Percentiles rank a stretch among this genome's conserved stretches.
Evolutionary conservation across 2,888 invertebrate species (phyloP).

Genomic region (Emmelina monodactyla): DNA sequence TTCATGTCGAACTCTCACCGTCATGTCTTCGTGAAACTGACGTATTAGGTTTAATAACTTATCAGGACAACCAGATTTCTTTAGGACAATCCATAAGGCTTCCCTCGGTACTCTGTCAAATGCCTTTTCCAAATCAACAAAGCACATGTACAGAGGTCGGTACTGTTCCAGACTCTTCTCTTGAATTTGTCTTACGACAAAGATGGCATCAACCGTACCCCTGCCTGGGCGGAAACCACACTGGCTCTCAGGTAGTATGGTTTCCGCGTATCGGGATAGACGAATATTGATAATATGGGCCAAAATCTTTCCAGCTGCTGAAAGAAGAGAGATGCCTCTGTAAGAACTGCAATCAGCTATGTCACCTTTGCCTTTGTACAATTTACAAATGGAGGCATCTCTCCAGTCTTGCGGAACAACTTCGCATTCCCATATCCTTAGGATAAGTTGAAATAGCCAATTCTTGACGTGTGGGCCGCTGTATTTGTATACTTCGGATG

Average conservation of each 20-base stretch:
- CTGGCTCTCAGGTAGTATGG: background rate
- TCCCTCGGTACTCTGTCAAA: conserved; percentile 2
- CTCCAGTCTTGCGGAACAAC: conserved; percentile 8
- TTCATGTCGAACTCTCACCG: conserved; percentile 8
- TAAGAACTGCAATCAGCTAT: conserved; percentile 7
- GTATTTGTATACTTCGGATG: conserved; percentile 11
- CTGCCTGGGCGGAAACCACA: conserved; percentile 8
- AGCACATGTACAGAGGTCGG: conserved; percentile 7
- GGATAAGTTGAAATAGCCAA: conserved; percentile 1
- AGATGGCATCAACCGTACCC: conserved; percentile 12
- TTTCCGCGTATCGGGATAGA: conserved; percentile 1
- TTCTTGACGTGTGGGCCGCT: conserved; percentile 4
- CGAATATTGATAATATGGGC: conserved; percentile 1
- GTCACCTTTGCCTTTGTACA: conserved; percentile 9
- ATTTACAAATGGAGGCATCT: conserved; percentile 9
- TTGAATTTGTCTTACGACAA: conserved; percentile 10
- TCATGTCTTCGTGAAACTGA: conserved; percentile 7
- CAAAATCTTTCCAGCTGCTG: background rate
- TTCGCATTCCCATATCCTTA: conserved; percentile 1
- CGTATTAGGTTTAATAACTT: conserved; percentile 2
- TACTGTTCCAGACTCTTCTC: conserved; percentile 10
- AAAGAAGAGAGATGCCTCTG: conserved; percentile 5
- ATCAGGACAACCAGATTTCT: conserved; percentile 1
- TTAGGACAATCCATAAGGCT: conserved; percentile 7
- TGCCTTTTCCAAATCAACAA: conserved; percentile 9